A percentile compares a stretch with the other conserved stretches of the same genome.
These are phyloP conservation scores for Patella depressa DNA, from an alignment of 2,888 invertebrate species.

Conservation along the genomic window DNA sequence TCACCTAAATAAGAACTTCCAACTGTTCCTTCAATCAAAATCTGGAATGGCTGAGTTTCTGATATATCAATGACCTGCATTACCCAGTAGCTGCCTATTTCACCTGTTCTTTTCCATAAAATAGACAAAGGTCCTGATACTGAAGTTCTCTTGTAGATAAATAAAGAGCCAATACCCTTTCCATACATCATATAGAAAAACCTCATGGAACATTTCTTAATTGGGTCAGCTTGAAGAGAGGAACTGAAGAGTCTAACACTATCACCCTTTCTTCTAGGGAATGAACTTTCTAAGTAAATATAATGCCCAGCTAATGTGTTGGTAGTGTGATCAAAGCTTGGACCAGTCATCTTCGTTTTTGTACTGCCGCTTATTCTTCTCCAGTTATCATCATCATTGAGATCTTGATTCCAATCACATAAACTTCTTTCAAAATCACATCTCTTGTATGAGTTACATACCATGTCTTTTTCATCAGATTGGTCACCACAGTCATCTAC, in stretches of 20 bases:
- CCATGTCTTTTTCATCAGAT: constrained; percentile 54
- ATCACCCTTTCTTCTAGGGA: constrained; percentile 50
- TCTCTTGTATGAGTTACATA: constrained; percentile 40
- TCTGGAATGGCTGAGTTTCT: constrained; percentile 50
- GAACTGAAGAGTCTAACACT: constrained; percentile 65
- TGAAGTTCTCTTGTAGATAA: constrained; percentile 55
- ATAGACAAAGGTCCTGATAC: constrained; percentile 36
- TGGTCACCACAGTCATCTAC: constrained; percentile 66
- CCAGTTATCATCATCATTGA: constrained; percentile 68
- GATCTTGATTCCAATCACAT: constrained; percentile 58
- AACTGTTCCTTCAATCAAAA: constrained; percentile 61
- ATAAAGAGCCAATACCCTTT: constrained; percentile 51
- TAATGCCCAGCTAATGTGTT: constrained; percentile 57
- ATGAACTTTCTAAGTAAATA: constrained; percentile 59
- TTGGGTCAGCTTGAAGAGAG: constrained; percentile 29
- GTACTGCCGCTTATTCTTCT: constrained; percentile 55
- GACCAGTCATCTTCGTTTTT: constrained; percentile 59
- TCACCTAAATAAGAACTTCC: constrained; percentile 53
- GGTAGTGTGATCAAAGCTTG: constrained; percentile 63
- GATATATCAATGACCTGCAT: constrained; percentile 48
- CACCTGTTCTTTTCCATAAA: constrained; percentile 42
- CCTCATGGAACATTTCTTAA: constrained; percentile 49
- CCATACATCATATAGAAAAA: constrained; percentile 67
- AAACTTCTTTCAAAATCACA: constrained; percentile 60
- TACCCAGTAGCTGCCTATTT: constrained; percentile 56